Conservation (phyloP, 2,888 invertebrate species). For the Acleris cristana region DNA sequence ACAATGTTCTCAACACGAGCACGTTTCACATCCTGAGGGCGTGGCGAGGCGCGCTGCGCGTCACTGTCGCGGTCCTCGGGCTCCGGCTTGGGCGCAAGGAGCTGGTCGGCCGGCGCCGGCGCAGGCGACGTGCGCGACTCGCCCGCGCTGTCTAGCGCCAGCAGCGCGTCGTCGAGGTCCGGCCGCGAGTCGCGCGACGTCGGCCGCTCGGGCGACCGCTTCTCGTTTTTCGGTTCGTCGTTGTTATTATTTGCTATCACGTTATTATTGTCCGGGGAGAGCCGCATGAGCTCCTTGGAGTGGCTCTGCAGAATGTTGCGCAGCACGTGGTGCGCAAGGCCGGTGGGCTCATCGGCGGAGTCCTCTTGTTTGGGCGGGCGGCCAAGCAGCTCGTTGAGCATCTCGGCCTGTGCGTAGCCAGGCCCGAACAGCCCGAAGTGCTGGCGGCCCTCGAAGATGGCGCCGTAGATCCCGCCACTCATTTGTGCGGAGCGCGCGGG, state of each 20-base stretch:
- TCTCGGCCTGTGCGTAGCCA: constrained; percentile 94
- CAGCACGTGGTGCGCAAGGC: constrained; percentile 92
- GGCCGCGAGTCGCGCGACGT: constrained; percentile 86
- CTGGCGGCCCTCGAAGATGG: constrained; percentile 92
- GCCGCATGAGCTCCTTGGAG: constrained; percentile 90
- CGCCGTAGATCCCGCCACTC: constrained; percentile 94
- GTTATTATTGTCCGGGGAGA: constrained; percentile 84
- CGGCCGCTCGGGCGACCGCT: constrained; percentile 84
- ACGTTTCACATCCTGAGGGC: constrained; percentile 92
- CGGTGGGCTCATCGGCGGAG: constrained; percentile 80
- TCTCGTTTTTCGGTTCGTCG: constrained; percentile 81
- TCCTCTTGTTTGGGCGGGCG: constrained; percentile 90
- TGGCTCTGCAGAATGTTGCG: constrained; percentile 95
- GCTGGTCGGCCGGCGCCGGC: constrained; percentile 79
- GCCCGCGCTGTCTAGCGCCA: constrained; percentile 84
- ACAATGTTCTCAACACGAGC: constrained; percentile 98
- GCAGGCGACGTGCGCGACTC: constrained; percentile 80
- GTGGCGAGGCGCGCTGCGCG: constrained; percentile 82
- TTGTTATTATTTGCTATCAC: constrained; percentile 83
- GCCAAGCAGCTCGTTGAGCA: constrained; percentile 95
- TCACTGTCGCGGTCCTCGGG: constrained; percentile 85
- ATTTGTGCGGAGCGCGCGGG: constrained; percentile 89
- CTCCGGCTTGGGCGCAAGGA: constrained; percentile 86
- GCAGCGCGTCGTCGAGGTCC: constrained; percentile 85
- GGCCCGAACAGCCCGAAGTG: constrained; percentile 92